phyloP scores from a whole-genome alignment of 2,888 invertebrate species.

The Nasonia oneida region DNA sequence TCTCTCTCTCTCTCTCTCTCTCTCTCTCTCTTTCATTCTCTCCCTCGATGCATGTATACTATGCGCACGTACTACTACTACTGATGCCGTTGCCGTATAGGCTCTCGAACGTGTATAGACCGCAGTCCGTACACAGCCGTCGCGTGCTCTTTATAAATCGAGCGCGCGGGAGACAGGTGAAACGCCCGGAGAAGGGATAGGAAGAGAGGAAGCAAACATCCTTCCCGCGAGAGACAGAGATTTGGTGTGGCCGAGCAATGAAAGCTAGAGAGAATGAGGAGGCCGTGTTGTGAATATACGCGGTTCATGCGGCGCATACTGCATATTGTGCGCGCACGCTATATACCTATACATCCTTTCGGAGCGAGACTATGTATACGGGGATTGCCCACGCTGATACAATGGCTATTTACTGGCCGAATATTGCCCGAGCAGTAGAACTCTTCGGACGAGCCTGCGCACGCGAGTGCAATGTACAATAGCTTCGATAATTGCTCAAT shows the following conservation, averaged over 20 bases:
- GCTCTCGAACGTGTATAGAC: not conserved
- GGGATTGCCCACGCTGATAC: not conserved
- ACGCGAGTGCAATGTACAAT: not conserved
- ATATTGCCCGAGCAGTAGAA: not conserved
- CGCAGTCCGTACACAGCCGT: not conserved
- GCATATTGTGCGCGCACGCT: not conserved
- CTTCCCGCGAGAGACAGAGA: not conserved
- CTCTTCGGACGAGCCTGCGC: not conserved
- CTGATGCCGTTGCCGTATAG: not conserved
- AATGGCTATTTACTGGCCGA: not conserved
- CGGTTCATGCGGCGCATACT: slow-evolving; percentile 23
- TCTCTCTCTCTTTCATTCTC: not conserved
- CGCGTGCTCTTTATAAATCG: slow-evolving; percentile 29
- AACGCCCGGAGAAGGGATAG: not conserved
- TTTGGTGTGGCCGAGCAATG: slow-evolving; percentile 49
- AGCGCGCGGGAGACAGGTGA: slow-evolving; percentile 31
- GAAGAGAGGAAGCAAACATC: slow-evolving; percentile 8
- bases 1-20: not conserved
- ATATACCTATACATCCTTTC: not conserved
- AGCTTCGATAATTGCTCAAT: not conserved
- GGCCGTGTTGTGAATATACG: not conserved
- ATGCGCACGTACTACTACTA: too few species aligned
- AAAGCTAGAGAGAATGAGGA: slow-evolving; percentile 6
- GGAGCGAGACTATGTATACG: not conserved
- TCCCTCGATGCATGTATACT: not conserved